Conservation (phyloP, 2,113 vertebrate genomes). For the Pomatostomus ruficeps region DNA sequence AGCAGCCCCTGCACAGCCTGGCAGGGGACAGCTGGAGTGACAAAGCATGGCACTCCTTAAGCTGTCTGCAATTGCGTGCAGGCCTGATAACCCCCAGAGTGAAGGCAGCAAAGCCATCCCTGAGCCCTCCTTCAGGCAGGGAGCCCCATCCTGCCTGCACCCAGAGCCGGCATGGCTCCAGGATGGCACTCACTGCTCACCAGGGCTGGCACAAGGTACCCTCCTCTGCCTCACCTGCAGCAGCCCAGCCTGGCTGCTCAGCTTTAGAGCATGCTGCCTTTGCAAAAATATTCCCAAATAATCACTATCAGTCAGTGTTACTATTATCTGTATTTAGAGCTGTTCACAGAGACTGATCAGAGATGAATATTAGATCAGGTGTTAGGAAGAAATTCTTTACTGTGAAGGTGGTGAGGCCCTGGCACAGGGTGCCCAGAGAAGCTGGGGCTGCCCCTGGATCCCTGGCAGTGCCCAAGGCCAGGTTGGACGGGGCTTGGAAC, state of each 20-base stretch:
- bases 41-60: not conserved
- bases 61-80: not conserved
- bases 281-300: not conserved
- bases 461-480: not conserved
- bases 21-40: not conserved
- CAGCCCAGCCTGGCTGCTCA: not conserved
- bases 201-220: not conserved
- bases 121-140: not conserved
- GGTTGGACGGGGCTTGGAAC: not conserved
- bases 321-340: too few species aligned
- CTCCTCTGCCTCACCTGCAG: not conserved
- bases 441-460: not conserved
- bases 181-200: too few species aligned
- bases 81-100: fast-evolving
- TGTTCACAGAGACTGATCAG: not conserved
- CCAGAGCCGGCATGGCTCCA: too few species aligned
- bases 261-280: not conserved
- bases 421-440: not conserved
- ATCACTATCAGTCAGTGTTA: not conserved
- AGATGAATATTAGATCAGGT: not conserved
- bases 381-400: fast-evolving
- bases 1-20: not conserved
- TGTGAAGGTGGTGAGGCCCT: not conserved
- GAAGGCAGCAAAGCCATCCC: not conserved
- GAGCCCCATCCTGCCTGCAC: not conserved